Base-by-base conservation (phyloP, 2,113 vertebrate genomes). In the Nycticebus coucang region DNA sequence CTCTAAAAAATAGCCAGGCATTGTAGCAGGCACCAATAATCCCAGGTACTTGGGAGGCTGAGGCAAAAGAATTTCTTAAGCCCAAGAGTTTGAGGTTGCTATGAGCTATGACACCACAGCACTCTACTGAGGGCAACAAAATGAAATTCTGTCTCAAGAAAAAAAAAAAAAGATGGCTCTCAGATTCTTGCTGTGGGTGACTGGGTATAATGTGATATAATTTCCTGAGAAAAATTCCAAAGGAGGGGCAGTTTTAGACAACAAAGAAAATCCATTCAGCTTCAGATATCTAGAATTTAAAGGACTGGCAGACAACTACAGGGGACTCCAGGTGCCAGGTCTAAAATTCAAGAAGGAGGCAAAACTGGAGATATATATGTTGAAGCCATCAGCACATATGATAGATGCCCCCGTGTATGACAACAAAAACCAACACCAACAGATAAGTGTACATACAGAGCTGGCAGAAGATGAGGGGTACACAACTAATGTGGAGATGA, bases 351-450 rank as follows among this genome's bases (percentile, higher is more conserved):
- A 50, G 30, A 74, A 10, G 7, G 45, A 33, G 24, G 26, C 14
- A 66, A 57, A n/a, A 35, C 9, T 21, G 11, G 57, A 85, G 64
- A 26, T 55, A 21, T 0, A 3, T 5, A 79, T 11, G 41, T 62
- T 6, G 7, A 74, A 57, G 64, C 7, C 3, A 50, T 17, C 3
- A 2, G 72, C n/a, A 60, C 0, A 12, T 50, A 50, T 50, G 45
- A 50, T 0, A n/a, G 59, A 45, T 3, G 12, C 41, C 41, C n/a
- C 2, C 1, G 4, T 10, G 3, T 13, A 35, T 7, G 26, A 59
- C 26, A 35, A 24, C 8, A 41, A 28, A 81, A 90, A 30, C 28
- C 9, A 87, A 24, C 13, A 21, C 75, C 22, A n/a, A 8, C 66
- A 71, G n/a, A n/a, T 2, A 17, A 37, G 4, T 28, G 18, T 50